Evolutionary conservation across 1,140 invertebrate genomes (phyloP).

Genomic region (Tyrophagus putrescentiae): DNA sequence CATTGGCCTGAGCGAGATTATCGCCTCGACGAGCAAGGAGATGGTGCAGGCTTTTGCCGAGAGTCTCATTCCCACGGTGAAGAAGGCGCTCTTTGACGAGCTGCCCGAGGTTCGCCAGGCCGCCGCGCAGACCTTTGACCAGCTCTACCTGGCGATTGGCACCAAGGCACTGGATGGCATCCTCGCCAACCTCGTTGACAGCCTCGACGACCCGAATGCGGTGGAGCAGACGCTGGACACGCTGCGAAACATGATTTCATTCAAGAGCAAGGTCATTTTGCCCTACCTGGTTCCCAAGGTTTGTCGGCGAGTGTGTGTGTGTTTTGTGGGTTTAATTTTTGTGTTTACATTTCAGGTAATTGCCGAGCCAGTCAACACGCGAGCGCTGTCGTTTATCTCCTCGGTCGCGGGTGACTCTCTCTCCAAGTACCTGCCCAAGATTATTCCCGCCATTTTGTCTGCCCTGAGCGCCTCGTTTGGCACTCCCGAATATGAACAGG

Average conservation of each 20-base stretch:
- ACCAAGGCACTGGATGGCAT: slow-evolving; percentile 92
- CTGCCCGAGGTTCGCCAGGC: slow-evolving; percentile 78
- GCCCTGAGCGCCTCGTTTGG: slow-evolving; percentile 47
- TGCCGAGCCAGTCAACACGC: slow-evolving; percentile 66
- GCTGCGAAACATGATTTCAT: slow-evolving; percentile 85
- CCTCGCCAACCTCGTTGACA: slow-evolving; percentile 69
- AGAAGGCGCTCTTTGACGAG: slow-evolving; percentile 81
- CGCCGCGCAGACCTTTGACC: slow-evolving; percentile 90
- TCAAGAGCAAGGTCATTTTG: slow-evolving; percentile 83
- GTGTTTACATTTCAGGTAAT: slow-evolving; percentile 48
- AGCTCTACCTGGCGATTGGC: slow-evolving; percentile 83
- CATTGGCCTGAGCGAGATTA: slow-evolving; percentile 94
- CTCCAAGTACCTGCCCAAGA: slow-evolving; percentile 75
- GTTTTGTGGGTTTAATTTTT: slow-evolving; percentile 11
- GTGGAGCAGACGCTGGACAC: slow-evolving; percentile 82
- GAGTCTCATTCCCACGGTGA: slow-evolving; percentile 89
- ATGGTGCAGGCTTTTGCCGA: slow-evolving; percentile 87
- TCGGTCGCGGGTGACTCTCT: slow-evolving; percentile 82
- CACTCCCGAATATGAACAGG: slow-evolving; percentile 50
- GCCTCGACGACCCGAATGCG: slow-evolving; percentile 50
- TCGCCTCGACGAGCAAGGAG: slow-evolving; percentile 84
- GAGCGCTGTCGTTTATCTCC: slow-evolving; percentile 76
- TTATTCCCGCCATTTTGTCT: slow-evolving; percentile 71
- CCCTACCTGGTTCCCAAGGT: slow-evolving; percentile 80
- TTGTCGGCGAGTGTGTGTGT: not conserved